These are phyloP conservation scores for Cerceris rybyensis DNA, from an alignment of 2,888 invertebrate genomes.

Conservation along the genomic window DNA sequence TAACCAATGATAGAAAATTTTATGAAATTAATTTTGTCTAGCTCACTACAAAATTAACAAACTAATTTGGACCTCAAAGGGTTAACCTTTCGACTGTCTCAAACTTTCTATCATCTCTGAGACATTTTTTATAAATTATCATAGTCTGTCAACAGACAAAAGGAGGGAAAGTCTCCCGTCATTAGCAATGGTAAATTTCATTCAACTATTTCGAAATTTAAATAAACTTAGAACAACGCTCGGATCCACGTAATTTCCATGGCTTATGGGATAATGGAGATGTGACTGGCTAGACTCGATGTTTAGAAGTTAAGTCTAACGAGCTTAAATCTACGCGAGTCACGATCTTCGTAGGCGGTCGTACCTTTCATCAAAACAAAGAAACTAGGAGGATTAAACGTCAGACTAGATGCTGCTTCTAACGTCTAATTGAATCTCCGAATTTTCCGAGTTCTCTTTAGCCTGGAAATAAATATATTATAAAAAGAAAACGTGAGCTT, in stretches of 20 bases:
- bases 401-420: not conserved
- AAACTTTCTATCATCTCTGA: too few species aligned
- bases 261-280: slow-evolving; percentile 21
- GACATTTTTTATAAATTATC: too few species aligned
- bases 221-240: slow-evolving; percentile 15
- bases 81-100: too few species aligned
- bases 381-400: slow-evolving; percentile 33
- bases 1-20: too few species aligned
- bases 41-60: too few species aligned
- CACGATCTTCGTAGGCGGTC: slow-evolving; percentile 45
- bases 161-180: too few species aligned
- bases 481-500: too few species aligned
- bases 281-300: slow-evolving; percentile 36
- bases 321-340: slow-evolving; percentile 46
- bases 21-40: too few species aligned
- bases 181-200: not conserved
- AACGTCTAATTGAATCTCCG: slow-evolving; percentile 41
- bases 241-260: slow-evolving; percentile 21
- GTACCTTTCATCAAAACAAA: slow-evolving; percentile 37
- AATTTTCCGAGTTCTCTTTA: slow-evolving; percentile 15
- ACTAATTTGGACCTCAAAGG: too few species aligned
- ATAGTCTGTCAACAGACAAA: too few species aligned
- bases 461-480: too few species aligned
- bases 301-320: slow-evolving; percentile 33
- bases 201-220: not conserved